Percentiles rank a stretch among this genome's conserved stretches.
Conservation (phyloP, 2,888 invertebrate species). For the Phalangium opilio region DNA sequence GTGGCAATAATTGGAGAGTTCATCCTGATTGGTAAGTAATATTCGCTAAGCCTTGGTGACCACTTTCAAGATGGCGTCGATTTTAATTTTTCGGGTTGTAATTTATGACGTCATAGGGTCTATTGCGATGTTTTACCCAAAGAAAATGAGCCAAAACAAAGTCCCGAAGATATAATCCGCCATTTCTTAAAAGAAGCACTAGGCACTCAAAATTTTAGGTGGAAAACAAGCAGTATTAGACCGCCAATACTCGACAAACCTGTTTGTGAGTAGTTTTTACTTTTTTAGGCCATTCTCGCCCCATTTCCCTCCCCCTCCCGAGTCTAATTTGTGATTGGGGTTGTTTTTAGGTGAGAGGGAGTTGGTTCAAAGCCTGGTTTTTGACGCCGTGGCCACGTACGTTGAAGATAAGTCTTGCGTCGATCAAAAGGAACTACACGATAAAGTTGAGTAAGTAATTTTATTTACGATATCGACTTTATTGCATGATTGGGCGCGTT, state of each 20-base stretch:
- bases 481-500: too few relatives aligned
- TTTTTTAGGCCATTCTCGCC: not conserved
- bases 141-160: constrained; percentile 12
- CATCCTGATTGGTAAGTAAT: constrained; percentile 68
- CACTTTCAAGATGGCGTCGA: too few relatives aligned
- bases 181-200: constrained; percentile 16
- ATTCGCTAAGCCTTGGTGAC: too few relatives aligned
- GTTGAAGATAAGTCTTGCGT: constrained; percentile 33
- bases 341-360: constrained; percentile 56
- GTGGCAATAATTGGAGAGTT: constrained; percentile 24
- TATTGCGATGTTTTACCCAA: constrained; percentile 20
- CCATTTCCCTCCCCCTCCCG: not conserved
- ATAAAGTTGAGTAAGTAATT: constrained; percentile 16
- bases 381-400: constrained; percentile 71
- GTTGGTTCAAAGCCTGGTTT: constrained; percentile 65
- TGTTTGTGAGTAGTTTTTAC: constrained; percentile 14
- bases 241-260: constrained; percentile 20
- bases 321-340: not conserved
- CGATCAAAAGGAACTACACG: constrained; percentile 7
- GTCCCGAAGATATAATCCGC: constrained; percentile 17
- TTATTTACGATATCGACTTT: too few relatives aligned
- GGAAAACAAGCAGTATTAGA: constrained; percentile 17
- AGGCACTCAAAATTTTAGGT: constrained; percentile 18
- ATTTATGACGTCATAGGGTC: constrained; percentile 9
- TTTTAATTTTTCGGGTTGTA: not conserved